Evolutionary conservation across 2,113 vertebrate genomes (phyloP), one percentile per base, ranked within the genome.

Genomic region (Lamprologus sp.): DNA sequence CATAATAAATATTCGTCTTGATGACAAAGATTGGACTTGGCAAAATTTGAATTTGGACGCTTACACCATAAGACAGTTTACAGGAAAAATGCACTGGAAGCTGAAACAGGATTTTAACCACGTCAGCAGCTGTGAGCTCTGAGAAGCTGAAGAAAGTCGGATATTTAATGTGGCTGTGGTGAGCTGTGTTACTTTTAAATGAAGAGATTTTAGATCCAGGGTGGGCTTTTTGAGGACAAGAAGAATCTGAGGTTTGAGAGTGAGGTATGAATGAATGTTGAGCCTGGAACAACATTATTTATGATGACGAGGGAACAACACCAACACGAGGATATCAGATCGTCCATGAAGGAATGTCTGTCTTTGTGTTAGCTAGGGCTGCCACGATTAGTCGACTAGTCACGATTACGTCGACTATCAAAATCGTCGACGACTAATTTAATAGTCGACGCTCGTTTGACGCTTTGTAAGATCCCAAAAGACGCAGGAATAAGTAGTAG

Each of bases 151-250:
- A 0, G 17, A 3, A 19, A 63, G 58, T 19, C 7, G 2, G 17
- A 35, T 63, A 63, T 35, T 35, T 33, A 63, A 33, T 5, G 31
- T 35, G 31, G 31, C 0, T n/a, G 58, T 4, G 17, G 58, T 63
- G 58, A 0, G 58, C 31, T 63, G 9, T 63, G 31, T 63, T 63
- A 19, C 17, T 63, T 63, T 33, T 35, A 63, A 63, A 63, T 12
- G 9, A 35, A 5, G 17, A 63, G 9, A 35, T 7, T 7, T n/a
- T 35, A 1, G 58, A 7, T 63, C 1, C 58, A 35, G 31, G 6
- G 2, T n/a, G 31, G 2, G 31, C 6, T 65, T 35, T 35, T 1
- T 1, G 0, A 65, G 60, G 9, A 65, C 31, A 35, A 65, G 60
- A 5, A 2, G 31, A 35, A 35, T 63, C 31, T 35, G 17, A 63